Evolutionary conservation across 1,140 invertebrate genomes (phyloP), one percentile per base, ranked within the genome.

Genomic region (Listronotus bonariensis): DNA sequence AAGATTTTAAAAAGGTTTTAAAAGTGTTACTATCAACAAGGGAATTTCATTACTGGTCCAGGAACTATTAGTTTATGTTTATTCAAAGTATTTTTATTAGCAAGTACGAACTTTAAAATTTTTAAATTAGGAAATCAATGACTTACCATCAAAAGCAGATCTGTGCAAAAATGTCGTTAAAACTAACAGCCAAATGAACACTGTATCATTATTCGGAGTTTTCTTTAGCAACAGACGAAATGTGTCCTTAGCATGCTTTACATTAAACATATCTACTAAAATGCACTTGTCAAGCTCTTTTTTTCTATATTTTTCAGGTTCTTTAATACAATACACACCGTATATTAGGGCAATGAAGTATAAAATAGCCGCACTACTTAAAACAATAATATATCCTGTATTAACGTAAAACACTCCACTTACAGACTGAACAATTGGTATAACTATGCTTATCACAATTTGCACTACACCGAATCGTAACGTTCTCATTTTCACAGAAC

Each of bases 391-490:
- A 60, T 77, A 78, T 38, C 74, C 76, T 8, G 74, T 65, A 41
- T 63, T 42, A 2, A 49, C 55, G 51, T 72, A 79, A 38, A 78
- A 63, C 45, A 75, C 67, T 10, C 74, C 76, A 63, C 76, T 76
- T 11, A 78, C 64, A 6, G 71, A 71, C 43, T 72, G 74, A 0
- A 69, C 69, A 9, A 71, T 38, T n/a, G 70, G 69, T 12, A 62
- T 49, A 6, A 65, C 67, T 41, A 74, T 48, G 38, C 67, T 82
- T 61, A 84, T 72, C 46, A 83, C 82, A 34, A 84, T 79, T 72
- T 85, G 83, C 0, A 80, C 81, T 9, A 85, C 70, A 8, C 82
- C 84, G 5, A 85, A 78, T 58, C 83, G 76, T 59, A 84, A 81
- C 0, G 84, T 86, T 63, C 84, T 78, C 34, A 79, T 77, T 70